These are phyloP conservation scores for Catharus fuscescens DNA, from an alignment of 2,113 vertebrate genomes.

Conservation along the genomic window DNA sequence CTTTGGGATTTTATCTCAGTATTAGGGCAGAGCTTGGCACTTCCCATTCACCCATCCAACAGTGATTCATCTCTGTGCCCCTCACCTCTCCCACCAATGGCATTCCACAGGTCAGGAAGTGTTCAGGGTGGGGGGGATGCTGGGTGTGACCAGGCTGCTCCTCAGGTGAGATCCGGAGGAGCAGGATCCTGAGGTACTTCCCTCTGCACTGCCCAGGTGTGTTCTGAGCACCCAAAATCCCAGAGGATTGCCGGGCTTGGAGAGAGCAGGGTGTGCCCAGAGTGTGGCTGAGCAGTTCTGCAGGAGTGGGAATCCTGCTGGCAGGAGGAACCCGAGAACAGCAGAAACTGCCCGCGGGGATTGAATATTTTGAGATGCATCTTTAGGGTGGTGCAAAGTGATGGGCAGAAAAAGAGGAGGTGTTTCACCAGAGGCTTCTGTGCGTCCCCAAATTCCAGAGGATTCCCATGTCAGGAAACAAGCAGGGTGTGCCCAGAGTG, in stretches of 20 bases:
- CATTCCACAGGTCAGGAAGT: rapidly evolving
- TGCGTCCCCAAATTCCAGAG: not conserved
- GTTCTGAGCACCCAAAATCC: not conserved
- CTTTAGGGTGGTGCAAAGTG: not conserved
- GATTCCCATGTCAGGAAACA: not conserved
- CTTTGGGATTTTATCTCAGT: not conserved
- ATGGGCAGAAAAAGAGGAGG: not conserved
- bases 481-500: not conserved
- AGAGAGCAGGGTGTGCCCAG: not conserved
- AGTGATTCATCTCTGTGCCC: not conserved
- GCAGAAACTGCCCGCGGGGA: not conserved
- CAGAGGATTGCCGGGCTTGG: rapidly evolving
- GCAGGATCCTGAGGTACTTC: not conserved
- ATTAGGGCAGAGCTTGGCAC: not conserved
- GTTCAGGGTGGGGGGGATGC: not conserved
- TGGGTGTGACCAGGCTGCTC: not conserved
- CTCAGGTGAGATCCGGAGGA: not conserved
- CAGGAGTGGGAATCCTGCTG: not conserved
- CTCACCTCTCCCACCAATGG: not conserved
- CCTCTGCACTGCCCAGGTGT: not conserved
- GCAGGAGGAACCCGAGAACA: not conserved
- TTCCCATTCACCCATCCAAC: not conserved
- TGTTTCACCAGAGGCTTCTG: not conserved
- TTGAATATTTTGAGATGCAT: too few relatives aligned
- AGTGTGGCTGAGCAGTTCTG: not conserved